Conservation (phyloP, 2,113 vertebrate genomes). For the Gymnogyps californianus region DNA sequence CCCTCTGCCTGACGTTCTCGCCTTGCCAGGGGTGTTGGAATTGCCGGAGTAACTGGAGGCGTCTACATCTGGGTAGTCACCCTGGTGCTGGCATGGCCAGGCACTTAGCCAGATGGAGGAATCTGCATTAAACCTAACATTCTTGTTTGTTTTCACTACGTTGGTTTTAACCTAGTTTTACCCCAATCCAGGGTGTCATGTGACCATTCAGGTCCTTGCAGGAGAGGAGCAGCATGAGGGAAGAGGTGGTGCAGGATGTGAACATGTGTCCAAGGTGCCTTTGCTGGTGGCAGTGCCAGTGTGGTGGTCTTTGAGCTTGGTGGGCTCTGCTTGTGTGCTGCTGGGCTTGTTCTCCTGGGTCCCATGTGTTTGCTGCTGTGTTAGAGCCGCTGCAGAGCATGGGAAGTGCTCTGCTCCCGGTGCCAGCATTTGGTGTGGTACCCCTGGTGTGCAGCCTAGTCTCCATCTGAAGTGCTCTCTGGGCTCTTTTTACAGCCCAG, state of each 20-base stretch:
- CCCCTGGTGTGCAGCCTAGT: rapidly evolving
- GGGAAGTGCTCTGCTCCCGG: not conserved
- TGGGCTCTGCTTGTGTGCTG: not conserved
- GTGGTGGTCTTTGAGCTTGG: not conserved
- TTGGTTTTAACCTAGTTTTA: not conserved
- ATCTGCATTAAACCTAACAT: not conserved
- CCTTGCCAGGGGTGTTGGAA: conserved; percentile 6
- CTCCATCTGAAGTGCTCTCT: not conserved
- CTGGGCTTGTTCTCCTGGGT: not conserved
- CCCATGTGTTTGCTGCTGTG: rapidly evolving
- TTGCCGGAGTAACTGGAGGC: not conserved
- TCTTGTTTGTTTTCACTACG: not conserved
- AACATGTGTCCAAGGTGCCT: rapidly evolving
- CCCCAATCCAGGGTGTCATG: rapidly evolving
- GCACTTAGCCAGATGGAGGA: not conserved
- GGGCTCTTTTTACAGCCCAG: not conserved
- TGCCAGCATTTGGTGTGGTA: not conserved
- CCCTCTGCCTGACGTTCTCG: not conserved
- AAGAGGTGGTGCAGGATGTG: not conserved
- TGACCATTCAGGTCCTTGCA: not conserved
- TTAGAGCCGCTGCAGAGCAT: not conserved
- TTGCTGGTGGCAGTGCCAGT: not conserved
- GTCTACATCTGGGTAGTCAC: not conserved
- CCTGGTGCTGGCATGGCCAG: not conserved
- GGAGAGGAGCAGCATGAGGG: not conserved